Evolutionary conservation across 2,888 invertebrate genomes (phyloP).

Genomic region (Apoda limacodes): DNA sequence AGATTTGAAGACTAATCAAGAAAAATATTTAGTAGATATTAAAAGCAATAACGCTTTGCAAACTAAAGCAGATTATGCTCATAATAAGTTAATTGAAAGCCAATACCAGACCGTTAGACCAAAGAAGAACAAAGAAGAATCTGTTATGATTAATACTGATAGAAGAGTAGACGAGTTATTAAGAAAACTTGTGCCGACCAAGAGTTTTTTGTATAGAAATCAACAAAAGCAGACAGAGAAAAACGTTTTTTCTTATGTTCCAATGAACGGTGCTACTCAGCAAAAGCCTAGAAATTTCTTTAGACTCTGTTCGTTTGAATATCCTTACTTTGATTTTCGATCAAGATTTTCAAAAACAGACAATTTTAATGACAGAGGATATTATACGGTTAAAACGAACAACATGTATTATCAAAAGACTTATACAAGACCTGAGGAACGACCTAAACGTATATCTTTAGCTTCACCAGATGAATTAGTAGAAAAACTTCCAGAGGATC

Average conservation of each 20-base stretch:
- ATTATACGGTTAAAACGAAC: constrained; percentile 50
- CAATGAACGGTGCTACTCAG: constrained; percentile 43
- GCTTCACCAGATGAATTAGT: constrained; percentile 35
- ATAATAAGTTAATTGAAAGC: constrained; percentile 31
- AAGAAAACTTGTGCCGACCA: constrained; percentile 48
- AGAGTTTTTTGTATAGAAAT: constrained; percentile 58
- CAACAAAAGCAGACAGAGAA: constrained; percentile 33
- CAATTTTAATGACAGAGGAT: constrained; percentile 44
- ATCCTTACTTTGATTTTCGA: constrained; percentile 47
- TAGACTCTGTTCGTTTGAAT: constrained; percentile 52
- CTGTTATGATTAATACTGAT: constrained; percentile 25
- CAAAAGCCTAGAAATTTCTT: constrained; percentile 43
- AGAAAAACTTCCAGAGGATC: constrained; percentile 45
- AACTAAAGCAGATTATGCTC: neutral
- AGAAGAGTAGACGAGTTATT: constrained; percentile 47
- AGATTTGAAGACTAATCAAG: constrained; percentile 39
- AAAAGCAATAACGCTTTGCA: constrained; percentile 13
- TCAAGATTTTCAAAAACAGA: constrained; percentile 40
- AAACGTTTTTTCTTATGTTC: constrained; percentile 45
- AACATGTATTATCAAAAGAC: constrained; percentile 38
- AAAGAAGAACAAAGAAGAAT: constrained; percentile 25
- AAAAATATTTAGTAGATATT: constrained; percentile 32
- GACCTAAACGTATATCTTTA: constrained; percentile 45
- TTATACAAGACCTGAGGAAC: constrained; percentile 35
- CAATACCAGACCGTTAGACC: constrained; percentile 53